Evolutionary conservation across 2,113 vertebrate species (phyloP).

Genomic region (Lipophrys pholis): DNA sequence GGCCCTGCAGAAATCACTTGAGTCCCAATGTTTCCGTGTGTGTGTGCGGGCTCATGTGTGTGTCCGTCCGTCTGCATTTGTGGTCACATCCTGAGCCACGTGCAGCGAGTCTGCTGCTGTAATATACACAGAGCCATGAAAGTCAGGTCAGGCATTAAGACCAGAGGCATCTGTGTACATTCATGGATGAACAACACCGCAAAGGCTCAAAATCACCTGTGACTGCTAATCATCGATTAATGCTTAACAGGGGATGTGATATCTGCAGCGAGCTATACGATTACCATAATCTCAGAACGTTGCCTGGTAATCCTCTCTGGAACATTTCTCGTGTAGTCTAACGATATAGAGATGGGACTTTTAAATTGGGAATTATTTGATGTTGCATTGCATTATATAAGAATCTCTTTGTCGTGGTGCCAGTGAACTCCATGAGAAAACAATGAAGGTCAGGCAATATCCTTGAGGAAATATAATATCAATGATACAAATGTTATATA

Average conservation of each 20-base stretch:
- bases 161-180: slow-evolving; percentile 54
- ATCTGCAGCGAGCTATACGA: background rate
- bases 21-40: slow-evolving; percentile 64
- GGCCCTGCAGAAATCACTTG: slow-evolving; percentile 68
- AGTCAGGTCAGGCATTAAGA: slow-evolving; percentile 42
- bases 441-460: background rate
- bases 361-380: background rate
- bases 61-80: slow-evolving; percentile 33
- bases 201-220: background rate
- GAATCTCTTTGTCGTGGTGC: background rate
- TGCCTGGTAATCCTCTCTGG: background rate
- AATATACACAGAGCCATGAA: slow-evolving; percentile 37
- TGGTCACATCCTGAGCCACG: slow-evolving; percentile 68
- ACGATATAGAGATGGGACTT: background rate
- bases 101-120: slow-evolving; percentile 43
- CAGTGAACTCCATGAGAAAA: slow-evolving; percentile 2
- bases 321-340: background rate
- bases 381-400: background rate
- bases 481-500: background rate
- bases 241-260: background rate
- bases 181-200: background rate
- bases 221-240: background rate
- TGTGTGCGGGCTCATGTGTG: slow-evolving; percentile 22
- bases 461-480: background rate
- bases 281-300: background rate